Evolutionary conservation across 2,797 vertebrate species (phyloP).

Genomic region (Aldrovandia affinis): DNA sequence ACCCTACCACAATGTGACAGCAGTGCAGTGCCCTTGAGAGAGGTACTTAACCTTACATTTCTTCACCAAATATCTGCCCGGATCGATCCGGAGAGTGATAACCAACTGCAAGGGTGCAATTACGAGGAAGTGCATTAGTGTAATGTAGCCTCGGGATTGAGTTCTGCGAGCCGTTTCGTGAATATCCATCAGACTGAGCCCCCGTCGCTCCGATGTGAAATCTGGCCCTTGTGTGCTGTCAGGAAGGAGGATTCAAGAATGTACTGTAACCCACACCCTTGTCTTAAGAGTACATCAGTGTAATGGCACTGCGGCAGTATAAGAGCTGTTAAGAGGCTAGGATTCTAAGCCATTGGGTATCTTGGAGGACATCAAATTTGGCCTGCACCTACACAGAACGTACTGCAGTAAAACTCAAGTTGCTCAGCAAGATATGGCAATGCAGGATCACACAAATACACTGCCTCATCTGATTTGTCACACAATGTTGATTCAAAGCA

Average conservation of each 20-base stretch:
- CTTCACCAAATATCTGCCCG: not conserved
- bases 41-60: constrained; percentile 4
- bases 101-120: constrained; percentile 3
- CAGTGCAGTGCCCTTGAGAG: not conserved
- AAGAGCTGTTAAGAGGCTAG: not conserved
- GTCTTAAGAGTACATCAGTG: not conserved
- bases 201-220: not conserved
- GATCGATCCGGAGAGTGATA: constrained; percentile 6
- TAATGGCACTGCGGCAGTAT: not conserved
- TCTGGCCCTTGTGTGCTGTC: not conserved
- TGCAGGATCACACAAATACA: not conserved
- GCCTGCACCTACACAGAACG: not conserved
- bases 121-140: constrained; percentile 18
- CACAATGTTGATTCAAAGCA: not conserved
- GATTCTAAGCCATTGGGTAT: not conserved
- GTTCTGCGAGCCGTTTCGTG: not conserved
- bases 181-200: not conserved
- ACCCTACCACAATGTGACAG: not conserved
- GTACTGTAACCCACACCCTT: not conserved
- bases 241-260: not conserved
- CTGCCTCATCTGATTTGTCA: not conserved
- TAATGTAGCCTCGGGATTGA: not conserved
- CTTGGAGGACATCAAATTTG: not conserved
- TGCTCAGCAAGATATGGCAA: not conserved
- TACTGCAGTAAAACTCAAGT: not conserved